Conservation (phyloP, 1,140 invertebrate species). For the Gryllus bimaculatus region DNA sequence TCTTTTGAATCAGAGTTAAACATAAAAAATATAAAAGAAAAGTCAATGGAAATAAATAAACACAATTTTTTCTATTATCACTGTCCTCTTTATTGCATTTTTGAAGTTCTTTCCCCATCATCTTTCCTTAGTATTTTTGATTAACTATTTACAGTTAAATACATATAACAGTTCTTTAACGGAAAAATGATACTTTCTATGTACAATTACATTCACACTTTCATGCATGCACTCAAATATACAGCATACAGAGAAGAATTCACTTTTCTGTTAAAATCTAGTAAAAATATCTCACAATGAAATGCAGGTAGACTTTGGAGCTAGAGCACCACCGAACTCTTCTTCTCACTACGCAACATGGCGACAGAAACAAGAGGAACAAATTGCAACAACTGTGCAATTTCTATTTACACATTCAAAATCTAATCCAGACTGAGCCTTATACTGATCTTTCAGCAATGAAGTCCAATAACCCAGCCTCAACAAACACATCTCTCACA, state of each 20-base stretch:
- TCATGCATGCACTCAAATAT: constrained; percentile 1
- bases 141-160: not conserved
- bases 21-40: no score
- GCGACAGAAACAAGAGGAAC: not conserved
- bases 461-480: no score
- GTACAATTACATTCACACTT: not conserved
- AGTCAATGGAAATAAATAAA: no score
- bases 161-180: not conserved
- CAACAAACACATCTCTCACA: no score
- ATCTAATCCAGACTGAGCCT: not conserved
- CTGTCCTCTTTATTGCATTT: not conserved
- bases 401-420: not conserved
- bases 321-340: not conserved
- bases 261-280: not conserved
- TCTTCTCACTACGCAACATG: constrained; percentile 3
- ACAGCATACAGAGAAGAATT: not conserved
- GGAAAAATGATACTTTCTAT: not conserved
- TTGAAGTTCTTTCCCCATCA: not conserved
- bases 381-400: not conserved
- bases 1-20: no score
- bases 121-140: not conserved
- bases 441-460: no score
- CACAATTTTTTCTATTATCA: no score
- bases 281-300: constrained; percentile 2
- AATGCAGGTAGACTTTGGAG: not conserved